Conservation (phyloP, 1,140 invertebrate species). For the Eriosoma lanigerum region DNA sequence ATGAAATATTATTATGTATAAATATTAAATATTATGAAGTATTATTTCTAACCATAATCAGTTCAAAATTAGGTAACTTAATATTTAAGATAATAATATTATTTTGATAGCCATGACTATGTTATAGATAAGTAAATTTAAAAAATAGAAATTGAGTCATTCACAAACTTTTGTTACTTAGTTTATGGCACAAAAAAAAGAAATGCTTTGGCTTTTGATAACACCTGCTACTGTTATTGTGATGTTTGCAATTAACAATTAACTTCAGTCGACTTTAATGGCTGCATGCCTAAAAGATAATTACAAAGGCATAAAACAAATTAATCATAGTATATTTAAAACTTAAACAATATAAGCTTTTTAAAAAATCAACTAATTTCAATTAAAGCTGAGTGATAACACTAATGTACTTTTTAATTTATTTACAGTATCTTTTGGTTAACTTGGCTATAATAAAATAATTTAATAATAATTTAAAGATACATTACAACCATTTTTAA, state of each 20-base stretch:
- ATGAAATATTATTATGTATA: slow-evolving; percentile 25
- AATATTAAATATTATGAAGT: slow-evolving; percentile 10
- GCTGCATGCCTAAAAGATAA: slow-evolving; percentile 42
- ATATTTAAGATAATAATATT: slow-evolving; percentile 51
- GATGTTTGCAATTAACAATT: slow-evolving; percentile 38
- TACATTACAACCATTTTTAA: too few species aligned
- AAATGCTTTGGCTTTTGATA: slow-evolving; percentile 33
- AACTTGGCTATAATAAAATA: too few species aligned
- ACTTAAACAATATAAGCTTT: too few species aligned
- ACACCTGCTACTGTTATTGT: background rate
- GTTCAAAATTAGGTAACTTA: slow-evolving; percentile 45
- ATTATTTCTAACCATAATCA: slow-evolving; percentile 44
- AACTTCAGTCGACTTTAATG: slow-evolving; percentile 41
- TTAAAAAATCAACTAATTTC: too few species aligned
- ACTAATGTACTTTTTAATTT: too few species aligned
- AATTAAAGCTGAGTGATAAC: too few species aligned
- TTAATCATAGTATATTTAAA: too few species aligned
- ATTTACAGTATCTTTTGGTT: too few species aligned
- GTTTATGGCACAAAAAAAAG: slow-evolving; percentile 41
- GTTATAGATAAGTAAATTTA: background rate
- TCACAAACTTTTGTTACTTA: slow-evolving; percentile 39
- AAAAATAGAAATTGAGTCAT: slow-evolving; percentile 31
- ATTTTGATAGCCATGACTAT: slow-evolving; percentile 31
- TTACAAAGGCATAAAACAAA: background rate
- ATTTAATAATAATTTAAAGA: too few species aligned